These are phyloP conservation scores for Strix uralensis DNA, from an alignment of 2,113 vertebrate genomes.

Conservation along the genomic window DNA sequence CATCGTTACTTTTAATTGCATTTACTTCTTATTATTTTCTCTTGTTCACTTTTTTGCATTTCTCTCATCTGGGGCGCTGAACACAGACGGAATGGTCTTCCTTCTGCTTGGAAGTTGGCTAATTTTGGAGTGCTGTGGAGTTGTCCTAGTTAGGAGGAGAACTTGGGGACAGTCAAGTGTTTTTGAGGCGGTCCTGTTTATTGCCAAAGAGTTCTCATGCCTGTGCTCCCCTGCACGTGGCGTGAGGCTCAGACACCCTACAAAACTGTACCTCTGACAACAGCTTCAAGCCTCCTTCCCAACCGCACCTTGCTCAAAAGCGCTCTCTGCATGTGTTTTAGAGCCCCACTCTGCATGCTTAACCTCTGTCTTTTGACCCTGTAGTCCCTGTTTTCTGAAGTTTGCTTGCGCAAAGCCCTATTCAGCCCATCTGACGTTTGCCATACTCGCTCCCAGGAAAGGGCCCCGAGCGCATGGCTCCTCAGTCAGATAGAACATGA, in stretches of 20 bases:
- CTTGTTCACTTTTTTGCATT: slow-evolving; percentile 54
- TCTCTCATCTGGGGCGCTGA: slow-evolving; percentile 45
- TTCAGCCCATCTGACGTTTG: not conserved
- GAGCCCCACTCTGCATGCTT: not conserved
- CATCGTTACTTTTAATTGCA: slow-evolving; percentile 56
- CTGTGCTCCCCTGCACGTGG: not conserved
- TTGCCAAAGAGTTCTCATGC: not conserved
- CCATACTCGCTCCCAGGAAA: not conserved
- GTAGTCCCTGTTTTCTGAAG: not conserved
- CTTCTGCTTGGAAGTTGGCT: not conserved
- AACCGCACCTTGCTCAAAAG: not conserved
- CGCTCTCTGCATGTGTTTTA: not conserved
- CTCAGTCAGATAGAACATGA: not conserved
- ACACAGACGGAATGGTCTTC: not conserved
- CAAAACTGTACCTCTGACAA: not conserved
- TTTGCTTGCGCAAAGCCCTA: not conserved
- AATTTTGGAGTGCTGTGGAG: not conserved
- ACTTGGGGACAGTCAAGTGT: not conserved
- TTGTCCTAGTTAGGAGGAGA: not conserved
- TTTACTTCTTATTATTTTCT: slow-evolving; percentile 57
- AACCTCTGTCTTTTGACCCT: not conserved
- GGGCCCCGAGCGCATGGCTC: not conserved
- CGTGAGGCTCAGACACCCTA: not conserved
- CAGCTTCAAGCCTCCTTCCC: not conserved
- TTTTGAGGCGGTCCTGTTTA: not conserved